These are phyloP conservation scores for Phyllopteryx taeniolatus DNA, from an alignment of 2,113 vertebrate species.

Conservation along the genomic window DNA sequence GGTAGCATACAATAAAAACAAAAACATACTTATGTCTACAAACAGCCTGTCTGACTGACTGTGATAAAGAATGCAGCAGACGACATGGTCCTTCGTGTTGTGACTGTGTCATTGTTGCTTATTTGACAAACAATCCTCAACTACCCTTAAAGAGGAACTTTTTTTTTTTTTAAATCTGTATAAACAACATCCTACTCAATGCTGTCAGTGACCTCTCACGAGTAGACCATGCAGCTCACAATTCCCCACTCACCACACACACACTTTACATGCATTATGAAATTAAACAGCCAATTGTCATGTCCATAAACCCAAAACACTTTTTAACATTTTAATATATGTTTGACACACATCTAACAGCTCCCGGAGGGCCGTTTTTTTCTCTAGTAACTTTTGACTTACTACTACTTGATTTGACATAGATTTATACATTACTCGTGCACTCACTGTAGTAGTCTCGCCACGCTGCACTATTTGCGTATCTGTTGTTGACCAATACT, in stretches of 20 bases:
- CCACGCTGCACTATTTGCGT: too few relatives aligned
- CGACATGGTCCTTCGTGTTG: neutral
- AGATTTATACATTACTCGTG: too few relatives aligned
- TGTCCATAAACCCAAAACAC: neutral
- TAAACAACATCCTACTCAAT: constrained; percentile 31
- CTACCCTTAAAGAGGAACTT: constrained; percentile 4
- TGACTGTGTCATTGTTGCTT: neutral
- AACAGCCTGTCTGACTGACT: neutral
- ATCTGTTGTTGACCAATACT: too few relatives aligned
- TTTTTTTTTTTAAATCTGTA: too few relatives aligned
- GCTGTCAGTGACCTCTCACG: constrained; percentile 18
- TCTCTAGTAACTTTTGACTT: neutral
- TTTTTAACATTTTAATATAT: neutral
- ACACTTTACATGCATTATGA: neutral
- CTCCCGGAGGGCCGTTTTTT: neutral
- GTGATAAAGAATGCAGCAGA: neutral
- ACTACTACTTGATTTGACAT: neutral
- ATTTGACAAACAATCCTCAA: constrained; percentile 13
- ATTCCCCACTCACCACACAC: constrained; percentile 11
- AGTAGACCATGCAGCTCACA: constrained; percentile 15
- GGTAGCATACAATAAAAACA: neutral
- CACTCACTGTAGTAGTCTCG: too few relatives aligned
- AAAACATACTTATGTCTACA: neutral
- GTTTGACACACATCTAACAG: neutral
- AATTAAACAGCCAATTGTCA: neutral